phyloP scores from a whole-genome alignment of 2,797 vertebrate species.

The Enteromius afrohamiltoni region DNA sequence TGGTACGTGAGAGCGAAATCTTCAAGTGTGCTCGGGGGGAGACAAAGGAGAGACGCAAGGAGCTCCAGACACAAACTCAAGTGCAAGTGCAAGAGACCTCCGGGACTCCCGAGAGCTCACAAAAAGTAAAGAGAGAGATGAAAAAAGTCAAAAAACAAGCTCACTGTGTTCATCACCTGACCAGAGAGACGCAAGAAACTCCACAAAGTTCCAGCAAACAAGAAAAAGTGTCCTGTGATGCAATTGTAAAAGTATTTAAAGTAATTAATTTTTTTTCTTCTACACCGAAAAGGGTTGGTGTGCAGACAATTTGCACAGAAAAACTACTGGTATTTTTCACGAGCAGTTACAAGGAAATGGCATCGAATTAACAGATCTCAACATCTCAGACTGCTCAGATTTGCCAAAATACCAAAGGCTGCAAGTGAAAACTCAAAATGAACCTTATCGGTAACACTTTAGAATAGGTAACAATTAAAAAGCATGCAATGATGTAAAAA shows the following conservation, averaged over 20 bases:
- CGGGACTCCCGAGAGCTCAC: not conserved
- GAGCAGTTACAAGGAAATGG: not conserved
- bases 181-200: not conserved
- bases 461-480: not conserved
- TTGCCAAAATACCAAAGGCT: not conserved
- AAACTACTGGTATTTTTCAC: not conserved
- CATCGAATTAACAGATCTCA: not conserved
- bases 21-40: not conserved
- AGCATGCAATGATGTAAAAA: not conserved
- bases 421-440: not conserved
- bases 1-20: not conserved
- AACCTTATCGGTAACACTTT: not conserved
- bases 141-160: not conserved
- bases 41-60: slow-evolving; percentile 14
- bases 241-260: no score
- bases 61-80: slow-evolving; percentile 40
- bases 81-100: slow-evolving; percentile 33
- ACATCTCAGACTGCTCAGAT: not conserved
- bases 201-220: not conserved
- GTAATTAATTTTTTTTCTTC: no score
- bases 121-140: not conserved
- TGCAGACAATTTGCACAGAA: not conserved
- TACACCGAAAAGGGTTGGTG: not conserved
- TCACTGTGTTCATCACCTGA: slow-evolving; percentile 12
- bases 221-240: not conserved